phyloP scores from a whole-genome alignment of 2,888 invertebrate species.

The Chalcosyrphus nemorum region DNA sequence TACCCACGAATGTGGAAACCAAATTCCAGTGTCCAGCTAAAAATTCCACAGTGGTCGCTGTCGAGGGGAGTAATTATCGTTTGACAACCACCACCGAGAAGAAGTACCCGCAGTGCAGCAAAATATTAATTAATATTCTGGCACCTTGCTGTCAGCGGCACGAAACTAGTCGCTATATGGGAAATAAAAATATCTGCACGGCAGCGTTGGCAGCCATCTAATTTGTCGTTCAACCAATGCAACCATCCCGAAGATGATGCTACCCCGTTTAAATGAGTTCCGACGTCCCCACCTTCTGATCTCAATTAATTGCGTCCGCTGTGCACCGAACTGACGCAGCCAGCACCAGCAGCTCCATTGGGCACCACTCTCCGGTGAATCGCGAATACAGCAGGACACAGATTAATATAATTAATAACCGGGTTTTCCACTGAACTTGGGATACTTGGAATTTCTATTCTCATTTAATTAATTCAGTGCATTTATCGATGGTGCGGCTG shows the following conservation, averaged over 20 bases:
- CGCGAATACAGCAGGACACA: constrained; percentile 43
- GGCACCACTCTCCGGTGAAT: constrained; percentile 24
- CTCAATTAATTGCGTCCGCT: constrained; percentile 66
- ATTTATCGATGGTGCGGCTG: constrained; percentile 29
- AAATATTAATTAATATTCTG: constrained; percentile 82
- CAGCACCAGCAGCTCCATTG: constrained; percentile 4
- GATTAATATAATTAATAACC: constrained; percentile 73
- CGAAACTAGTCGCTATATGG: constrained; percentile 74
- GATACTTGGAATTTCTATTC: constrained; percentile 72
- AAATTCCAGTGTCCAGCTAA: constrained; percentile 63
- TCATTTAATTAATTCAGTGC: constrained; percentile 74
- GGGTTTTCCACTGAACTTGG: constrained; percentile 73
- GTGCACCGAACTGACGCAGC: constrained; percentile 4
- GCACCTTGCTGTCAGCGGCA: constrained; percentile 77
- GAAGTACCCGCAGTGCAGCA: constrained; percentile 37
- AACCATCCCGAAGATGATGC: constrained; percentile 54
- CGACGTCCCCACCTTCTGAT: constrained; percentile 57
- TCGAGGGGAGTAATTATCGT: constrained; percentile 56
- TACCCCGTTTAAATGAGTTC: constrained; percentile 44
- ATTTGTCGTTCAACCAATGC: constrained; percentile 68
- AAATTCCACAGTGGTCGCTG: constrained; percentile 49
- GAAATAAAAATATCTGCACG: constrained; percentile 74
- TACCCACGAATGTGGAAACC: constrained; percentile 62
- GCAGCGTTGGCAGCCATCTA: constrained; percentile 71
- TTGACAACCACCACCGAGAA: constrained; percentile 20